Conservation (phyloP, 2,113 vertebrate species). For the Pterocles burchelli region DNA sequence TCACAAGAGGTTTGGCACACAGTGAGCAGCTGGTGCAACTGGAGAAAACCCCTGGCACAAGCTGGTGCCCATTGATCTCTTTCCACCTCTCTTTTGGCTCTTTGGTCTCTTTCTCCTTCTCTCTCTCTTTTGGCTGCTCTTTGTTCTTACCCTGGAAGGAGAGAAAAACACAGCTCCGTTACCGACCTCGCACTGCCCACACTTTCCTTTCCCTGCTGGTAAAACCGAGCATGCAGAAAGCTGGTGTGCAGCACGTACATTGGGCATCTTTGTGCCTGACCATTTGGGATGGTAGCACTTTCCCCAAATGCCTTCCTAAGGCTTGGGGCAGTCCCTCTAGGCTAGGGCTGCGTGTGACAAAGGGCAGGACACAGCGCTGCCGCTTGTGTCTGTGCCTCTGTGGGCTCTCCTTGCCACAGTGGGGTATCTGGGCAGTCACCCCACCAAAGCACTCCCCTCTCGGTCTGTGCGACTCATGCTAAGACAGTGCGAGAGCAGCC, state of each 20-base stretch:
- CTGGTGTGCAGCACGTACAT: neutral
- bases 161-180: neutral
- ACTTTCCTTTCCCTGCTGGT: accelerated
- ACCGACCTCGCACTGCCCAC: neutral
- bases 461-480: neutral
- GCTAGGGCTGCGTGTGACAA: too few relatives aligned
- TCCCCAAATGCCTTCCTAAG: neutral
- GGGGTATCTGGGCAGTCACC: neutral
- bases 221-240: neutral
- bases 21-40: conserved; percentile 86
- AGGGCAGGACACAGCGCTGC: neutral
- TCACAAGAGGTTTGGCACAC: conserved; percentile 86
- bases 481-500: neutral
- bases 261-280: neutral
- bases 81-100: conserved; percentile 70
- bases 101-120: conserved; percentile 68
- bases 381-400: neutral
- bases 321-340: neutral
- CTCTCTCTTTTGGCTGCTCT: conserved; percentile 75
- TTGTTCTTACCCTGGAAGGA: conserved; percentile 87
- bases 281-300: neutral
- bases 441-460: neutral
- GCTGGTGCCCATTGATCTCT: conserved; percentile 77
- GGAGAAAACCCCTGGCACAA: conserved; percentile 82
- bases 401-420: neutral